A percentile compares a stretch with the other conserved stretches of the same genome.
Evolutionary conservation across 2,797 vertebrate species (phyloP).

Genomic region (Poeciliopsis presidionis): DNA sequence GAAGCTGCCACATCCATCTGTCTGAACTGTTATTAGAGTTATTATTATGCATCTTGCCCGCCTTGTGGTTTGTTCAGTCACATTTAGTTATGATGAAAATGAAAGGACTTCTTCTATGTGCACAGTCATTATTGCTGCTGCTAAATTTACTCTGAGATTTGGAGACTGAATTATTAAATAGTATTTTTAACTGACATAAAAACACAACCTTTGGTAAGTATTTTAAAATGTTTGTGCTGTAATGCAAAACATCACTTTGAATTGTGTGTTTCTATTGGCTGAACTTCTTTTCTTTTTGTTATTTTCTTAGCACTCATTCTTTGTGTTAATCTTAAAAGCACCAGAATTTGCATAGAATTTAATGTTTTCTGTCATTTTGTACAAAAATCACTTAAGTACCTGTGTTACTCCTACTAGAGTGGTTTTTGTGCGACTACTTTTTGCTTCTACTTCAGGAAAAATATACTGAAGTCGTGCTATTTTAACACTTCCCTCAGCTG

Average conservation of each 20-base stretch:
- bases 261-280: background rate
- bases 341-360: background rate
- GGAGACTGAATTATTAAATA: background rate
- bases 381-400: background rate
- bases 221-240: background rate
- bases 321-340: background rate
- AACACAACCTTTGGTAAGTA: background rate
- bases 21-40: background rate
- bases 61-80: background rate
- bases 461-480: background rate
- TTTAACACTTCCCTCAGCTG: background rate
- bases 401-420: background rate
- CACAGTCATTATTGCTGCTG: background rate
- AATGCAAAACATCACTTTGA: background rate
- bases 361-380: background rate
- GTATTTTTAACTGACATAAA: background rate
- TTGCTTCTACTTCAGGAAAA: background rate
- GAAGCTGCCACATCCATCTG: background rate
- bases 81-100: background rate
- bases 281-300: background rate
- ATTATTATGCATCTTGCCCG: background rate
- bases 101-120: background rate
- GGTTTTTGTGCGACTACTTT: background rate
- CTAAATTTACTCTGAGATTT: background rate
- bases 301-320: background rate